Evolutionary conservation across 2,888 invertebrate genomes (phyloP), one percentile per base, ranked within the genome.

Genomic region (Hydraecia micacea): DNA sequence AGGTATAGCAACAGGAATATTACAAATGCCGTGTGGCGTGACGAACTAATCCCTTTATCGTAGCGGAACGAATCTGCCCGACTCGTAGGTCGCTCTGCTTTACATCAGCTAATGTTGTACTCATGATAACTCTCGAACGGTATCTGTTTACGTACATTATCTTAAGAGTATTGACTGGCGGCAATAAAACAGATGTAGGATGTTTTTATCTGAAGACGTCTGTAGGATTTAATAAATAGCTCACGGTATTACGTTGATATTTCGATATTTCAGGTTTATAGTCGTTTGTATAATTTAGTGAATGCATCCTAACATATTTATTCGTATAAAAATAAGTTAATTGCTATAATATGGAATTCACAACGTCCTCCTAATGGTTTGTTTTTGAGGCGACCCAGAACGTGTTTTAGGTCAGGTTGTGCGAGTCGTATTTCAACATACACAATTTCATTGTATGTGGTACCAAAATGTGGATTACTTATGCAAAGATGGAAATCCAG

Each of bases 21-120:
- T 87, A 90, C 86, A 89, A 91, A 90, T 90, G 90, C 81, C 88
- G 84, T 85, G 87, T 87, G 83, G 91, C 93, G 92, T 93, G 92
- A 93, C 94, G 93, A 90, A 82, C 90, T 95, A 95, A 95, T 95
- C 94, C 93, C 92, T 95, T 95, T 95, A 96, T 96, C 95, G 93
- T 92, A 91, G 92, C 92, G 94, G 91, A 95, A 94, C 95, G 92
- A 94, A 94, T 93, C 91, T 90, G 87, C 90, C 87, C 83, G 86
- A 83, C 90, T 91, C 89, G 88, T 91, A 92, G 91, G 92, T 91
- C 90, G 93, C 89, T 94, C 94, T 95, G 95, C 91, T 95, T 94
- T 93, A 93, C 91, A 94, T 95, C 95, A 94, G 88, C 91, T 91
- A 90, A 92, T 91, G 87, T 90, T 90, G 86, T 92, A 90, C 89